phyloP scores from a whole-genome alignment of 2,797 vertebrate genomes.

The Falco cherrug region DNA sequence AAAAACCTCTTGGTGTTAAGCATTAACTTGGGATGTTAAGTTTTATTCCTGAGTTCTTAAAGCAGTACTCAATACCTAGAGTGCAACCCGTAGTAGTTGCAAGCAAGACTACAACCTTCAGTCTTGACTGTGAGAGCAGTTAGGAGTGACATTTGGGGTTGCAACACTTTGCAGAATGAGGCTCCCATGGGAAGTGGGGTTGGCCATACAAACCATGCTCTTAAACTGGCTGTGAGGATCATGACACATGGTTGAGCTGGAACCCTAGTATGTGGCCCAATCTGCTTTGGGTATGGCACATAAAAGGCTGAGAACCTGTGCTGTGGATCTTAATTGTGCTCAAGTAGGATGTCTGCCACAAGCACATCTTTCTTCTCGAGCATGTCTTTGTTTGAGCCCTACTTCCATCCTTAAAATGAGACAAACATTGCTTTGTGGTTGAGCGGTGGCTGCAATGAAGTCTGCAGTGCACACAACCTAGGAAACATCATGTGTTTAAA shows the following conservation, averaged over 20 bases:
- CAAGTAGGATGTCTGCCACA: background rate
- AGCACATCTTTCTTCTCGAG: background rate
- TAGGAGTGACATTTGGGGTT: background rate
- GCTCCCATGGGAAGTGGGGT: background rate
- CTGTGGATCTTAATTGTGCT: background rate
- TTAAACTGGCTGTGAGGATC: background rate
- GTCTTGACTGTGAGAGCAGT: background rate
- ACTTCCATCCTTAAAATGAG: background rate
- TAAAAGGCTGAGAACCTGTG: background rate
- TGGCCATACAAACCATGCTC: background rate
- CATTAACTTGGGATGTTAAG: background rate
- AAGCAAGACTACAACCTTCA: background rate
- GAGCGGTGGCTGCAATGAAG: background rate
- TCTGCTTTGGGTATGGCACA: background rate
- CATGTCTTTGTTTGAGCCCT: background rate
- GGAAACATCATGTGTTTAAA: background rate
- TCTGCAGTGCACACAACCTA: background rate
- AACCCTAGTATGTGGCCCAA: background rate
- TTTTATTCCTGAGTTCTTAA: background rate
- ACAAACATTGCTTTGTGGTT: background rate
- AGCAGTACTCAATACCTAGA: background rate
- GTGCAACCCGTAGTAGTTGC: background rate
- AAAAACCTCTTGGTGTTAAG: background rate
- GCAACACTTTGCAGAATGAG: background rate
- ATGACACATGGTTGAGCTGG: rapidly evolving